Conservation (phyloP, 2,888 invertebrate species). For the Melikaiella ostensackeni region DNA sequence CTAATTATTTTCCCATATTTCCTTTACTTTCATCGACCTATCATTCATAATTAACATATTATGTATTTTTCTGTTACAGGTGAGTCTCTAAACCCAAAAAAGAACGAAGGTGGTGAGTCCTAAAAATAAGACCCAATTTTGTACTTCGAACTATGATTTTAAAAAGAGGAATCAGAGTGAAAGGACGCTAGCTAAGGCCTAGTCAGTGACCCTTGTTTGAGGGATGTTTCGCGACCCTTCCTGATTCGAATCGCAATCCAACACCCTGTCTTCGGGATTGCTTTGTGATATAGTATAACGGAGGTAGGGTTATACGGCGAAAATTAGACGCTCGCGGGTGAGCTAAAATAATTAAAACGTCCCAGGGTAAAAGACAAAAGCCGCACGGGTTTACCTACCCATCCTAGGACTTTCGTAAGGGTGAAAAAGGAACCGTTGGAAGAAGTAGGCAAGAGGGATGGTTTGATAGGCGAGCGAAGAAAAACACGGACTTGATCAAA, state of each 20-base stretch:
- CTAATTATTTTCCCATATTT: constrained; percentile 24
- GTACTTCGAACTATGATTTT: background rate
- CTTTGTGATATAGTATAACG: constrained; percentile 49
- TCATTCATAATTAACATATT: constrained; percentile 35
- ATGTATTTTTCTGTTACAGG: constrained; percentile 46
- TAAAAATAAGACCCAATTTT: constrained; percentile 4
- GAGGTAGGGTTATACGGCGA: constrained; percentile 55
- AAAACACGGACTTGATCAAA: constrained; percentile 77
- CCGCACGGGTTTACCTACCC: constrained; percentile 69
- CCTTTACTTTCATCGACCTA: background rate
- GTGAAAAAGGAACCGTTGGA: constrained; percentile 61
- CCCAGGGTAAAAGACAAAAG: constrained; percentile 72
- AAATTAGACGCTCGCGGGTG: constrained; percentile 74
- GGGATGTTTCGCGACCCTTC: constrained; percentile 4
- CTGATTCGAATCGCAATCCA: constrained; percentile 42
- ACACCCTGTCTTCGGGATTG: constrained; percentile 47
- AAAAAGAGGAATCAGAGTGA: background rate
- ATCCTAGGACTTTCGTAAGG: constrained; percentile 68
- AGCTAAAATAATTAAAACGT: constrained; percentile 76
- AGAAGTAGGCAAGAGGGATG: constrained; percentile 52
- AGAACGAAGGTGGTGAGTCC: background rate
- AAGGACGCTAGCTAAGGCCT: background rate
- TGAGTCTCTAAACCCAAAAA: constrained; percentile 30
- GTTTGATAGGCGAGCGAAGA: constrained; percentile 75
- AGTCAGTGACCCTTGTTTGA: constrained; percentile 11